A percentile compares a stretch with the other conserved stretches of the same genome.
Conservation (phyloP, 2,113 vertebrate species). For the Burhinus bistriatus region DNA sequence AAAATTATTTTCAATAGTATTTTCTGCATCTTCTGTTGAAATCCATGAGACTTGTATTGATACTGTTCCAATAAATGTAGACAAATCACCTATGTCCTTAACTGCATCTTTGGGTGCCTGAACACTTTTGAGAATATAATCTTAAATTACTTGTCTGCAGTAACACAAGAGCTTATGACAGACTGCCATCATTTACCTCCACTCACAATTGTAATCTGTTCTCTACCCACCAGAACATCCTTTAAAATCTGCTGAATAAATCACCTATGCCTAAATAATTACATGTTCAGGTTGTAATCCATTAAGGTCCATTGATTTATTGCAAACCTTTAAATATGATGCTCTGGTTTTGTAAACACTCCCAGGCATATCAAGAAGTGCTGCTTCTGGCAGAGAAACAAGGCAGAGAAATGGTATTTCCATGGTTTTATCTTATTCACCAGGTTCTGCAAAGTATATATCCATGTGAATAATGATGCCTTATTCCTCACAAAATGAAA, state of each 20-base stretch:
- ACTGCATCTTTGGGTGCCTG: neutral
- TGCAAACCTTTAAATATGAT: neutral
- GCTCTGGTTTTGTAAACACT: conserved; percentile 7
- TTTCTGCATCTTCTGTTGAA: neutral
- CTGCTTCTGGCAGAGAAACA: neutral
- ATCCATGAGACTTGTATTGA: neutral
- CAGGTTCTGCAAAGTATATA: neutral
- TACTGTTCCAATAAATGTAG: neutral
- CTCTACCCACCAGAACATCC: neutral
- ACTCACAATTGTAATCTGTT: neutral
- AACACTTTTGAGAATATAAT: neutral
- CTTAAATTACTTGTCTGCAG: neutral
- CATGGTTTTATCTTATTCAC: neutral
- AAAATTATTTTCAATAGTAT: neutral
- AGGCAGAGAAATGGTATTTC: neutral
- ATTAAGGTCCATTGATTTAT: conserved; percentile 19
- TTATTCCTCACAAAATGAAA: neutral
- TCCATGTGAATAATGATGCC: neutral
- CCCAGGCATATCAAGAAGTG: neutral
- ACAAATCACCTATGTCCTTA: neutral
- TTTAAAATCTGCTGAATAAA: neutral
- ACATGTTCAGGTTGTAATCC: neutral
- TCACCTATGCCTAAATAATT: conserved; percentile 14
- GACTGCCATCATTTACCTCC: neutral
- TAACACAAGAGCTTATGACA: neutral